Conservation (phyloP, 2,797 vertebrate species). For the Menidia menidia region DNA sequence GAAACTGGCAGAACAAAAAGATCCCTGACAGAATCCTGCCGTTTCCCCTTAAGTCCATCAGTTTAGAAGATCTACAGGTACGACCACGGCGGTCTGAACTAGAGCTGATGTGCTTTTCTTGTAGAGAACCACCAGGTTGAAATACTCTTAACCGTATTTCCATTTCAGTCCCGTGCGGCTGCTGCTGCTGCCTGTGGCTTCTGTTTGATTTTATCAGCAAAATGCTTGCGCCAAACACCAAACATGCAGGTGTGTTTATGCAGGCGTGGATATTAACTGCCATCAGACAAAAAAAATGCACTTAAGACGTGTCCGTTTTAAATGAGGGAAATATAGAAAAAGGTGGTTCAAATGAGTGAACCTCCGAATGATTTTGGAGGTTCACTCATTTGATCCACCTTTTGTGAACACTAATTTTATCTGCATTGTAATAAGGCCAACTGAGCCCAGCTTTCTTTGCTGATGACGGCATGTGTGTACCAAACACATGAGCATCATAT, state of each 20-base stretch:
- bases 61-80: neutral
- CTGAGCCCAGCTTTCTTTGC: neutral
- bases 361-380: too few species aligned
- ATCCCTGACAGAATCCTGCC: neutral
- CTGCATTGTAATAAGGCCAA: neutral
- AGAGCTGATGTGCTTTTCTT: conserved; percentile 4
- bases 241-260: conserved; percentile 42
- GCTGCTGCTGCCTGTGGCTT: neutral
- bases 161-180: too few species aligned
- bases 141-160: neutral
- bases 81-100: neutral
- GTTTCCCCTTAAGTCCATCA: conserved; percentile 6
- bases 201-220: neutral
- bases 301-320: neutral
- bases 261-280: neutral
- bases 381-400: too few species aligned
- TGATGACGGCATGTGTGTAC: conserved; percentile 43
- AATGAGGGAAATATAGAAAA: neutral
- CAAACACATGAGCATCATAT: conserved; percentile 46
- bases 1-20: conserved; percentile 33
- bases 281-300: neutral
- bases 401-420: too few species aligned
- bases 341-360: neutral
- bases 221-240: conserved; percentile 25
- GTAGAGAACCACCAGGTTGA: neutral